phyloP scores from a whole-genome alignment of 2,888 invertebrate genomes.

The Ptilodon capucinus region DNA sequence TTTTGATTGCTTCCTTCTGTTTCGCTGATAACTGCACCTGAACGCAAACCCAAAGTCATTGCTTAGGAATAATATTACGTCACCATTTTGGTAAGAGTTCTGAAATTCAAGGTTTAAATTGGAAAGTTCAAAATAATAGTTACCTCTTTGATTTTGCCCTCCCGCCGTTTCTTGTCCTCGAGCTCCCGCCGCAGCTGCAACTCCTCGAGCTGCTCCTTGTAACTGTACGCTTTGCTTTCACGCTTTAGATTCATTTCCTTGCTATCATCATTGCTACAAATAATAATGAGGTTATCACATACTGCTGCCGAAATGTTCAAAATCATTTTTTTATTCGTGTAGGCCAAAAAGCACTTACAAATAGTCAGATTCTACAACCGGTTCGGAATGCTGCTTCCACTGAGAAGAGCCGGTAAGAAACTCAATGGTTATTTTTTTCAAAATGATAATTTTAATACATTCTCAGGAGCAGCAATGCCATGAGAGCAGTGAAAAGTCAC shows the following conservation, averaged over 20 bases:
- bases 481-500: too few relatives aligned
- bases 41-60: conserved; percentile 4
- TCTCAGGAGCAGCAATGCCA: too few relatives aligned
- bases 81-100: too few relatives aligned
- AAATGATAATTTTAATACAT: too few relatives aligned
- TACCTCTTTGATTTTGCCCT: conserved; percentile 88
- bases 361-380: too few relatives aligned
- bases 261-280: conserved; percentile 68
- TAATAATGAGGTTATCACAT: neutral
- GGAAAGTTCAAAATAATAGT: neutral
- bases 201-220: conserved; percentile 98
- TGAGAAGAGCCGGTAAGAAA: too few relatives aligned
- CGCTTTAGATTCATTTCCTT: conserved; percentile 92
- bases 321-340: too few relatives aligned
- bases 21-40: conserved; percentile 85
- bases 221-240: conserved; percentile 98
- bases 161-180: conserved; percentile 92
- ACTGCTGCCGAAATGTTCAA: neutral
- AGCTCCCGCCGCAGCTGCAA: conserved; percentile 95
- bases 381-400: too few relatives aligned
- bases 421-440: too few relatives aligned
- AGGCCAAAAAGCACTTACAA: too few relatives aligned
- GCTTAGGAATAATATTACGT: neutral
- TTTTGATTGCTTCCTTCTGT: conserved; percentile 95
- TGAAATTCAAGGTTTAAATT: too few relatives aligned